Evolutionary conservation across 2,113 vertebrate genomes (phyloP).

Genomic region (Gorsachius goisagi): DNA sequence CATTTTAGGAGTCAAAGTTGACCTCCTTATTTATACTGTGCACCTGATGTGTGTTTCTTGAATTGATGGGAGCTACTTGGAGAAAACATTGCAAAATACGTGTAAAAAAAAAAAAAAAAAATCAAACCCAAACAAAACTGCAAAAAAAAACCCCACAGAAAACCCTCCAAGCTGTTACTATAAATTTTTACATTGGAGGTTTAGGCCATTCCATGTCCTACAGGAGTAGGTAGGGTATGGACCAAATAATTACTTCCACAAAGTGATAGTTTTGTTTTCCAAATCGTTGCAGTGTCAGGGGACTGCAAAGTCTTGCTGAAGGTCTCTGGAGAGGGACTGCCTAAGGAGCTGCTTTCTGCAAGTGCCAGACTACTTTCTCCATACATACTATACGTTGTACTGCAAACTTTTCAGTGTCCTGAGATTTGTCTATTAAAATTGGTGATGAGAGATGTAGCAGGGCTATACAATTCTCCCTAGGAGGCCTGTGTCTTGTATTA

Average conservation of each 20-base stretch:
- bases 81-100: background rate
- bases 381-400: background rate
- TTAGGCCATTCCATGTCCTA: background rate
- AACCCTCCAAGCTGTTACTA: background rate
- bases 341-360: background rate
- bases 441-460: background rate
- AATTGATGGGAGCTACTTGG: background rate
- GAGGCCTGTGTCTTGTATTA: background rate
- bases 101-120: background rate
- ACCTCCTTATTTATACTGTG: background rate
- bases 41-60: background rate
- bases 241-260: background rate
- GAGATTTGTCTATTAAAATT: background rate
- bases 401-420: background rate
- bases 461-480: background rate
- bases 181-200: background rate
- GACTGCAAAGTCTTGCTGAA: background rate
- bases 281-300: background rate
- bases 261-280: background rate
- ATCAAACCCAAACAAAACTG: background rate
- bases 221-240: background rate
- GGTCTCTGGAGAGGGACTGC: background rate
- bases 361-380: background rate
- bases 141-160: background rate
- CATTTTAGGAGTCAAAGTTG: background rate